These are phyloP conservation scores for Chorisops tibialis DNA, from an alignment of 2,888 invertebrate genomes.

Conservation along the genomic window DNA sequence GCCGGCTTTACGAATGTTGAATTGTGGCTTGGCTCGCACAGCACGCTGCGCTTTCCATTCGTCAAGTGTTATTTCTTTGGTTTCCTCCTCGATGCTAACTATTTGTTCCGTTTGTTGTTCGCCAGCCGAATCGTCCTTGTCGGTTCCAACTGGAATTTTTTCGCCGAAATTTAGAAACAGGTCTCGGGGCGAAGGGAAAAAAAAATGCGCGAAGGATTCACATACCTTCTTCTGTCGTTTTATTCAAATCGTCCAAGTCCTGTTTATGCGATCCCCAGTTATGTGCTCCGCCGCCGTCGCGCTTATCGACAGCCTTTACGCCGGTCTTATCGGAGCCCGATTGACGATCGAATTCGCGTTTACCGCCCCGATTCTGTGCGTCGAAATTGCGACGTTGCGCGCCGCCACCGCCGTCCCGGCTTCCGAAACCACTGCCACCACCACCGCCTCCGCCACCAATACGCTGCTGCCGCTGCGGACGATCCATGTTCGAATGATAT, in stretches of 20 bases:
- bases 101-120: constrained; percentile 50
- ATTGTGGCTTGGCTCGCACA: constrained; percentile 78
- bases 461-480: constrained; percentile 19
- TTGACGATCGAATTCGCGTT: constrained; percentile 79
- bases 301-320: constrained; percentile 89
- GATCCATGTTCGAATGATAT: constrained; percentile 12
- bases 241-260: constrained; percentile 65
- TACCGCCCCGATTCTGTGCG: constrained; percentile 46
- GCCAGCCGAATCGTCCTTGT: constrained; percentile 49
- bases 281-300: constrained; percentile 90
- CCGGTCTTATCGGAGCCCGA: constrained; percentile 95
- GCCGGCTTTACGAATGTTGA: constrained; percentile 88
- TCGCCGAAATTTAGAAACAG: background rate
- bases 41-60: constrained; percentile 89
- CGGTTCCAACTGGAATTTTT: constrained; percentile 36
- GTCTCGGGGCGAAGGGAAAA: background rate
- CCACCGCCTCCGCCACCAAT: constrained; percentile 37
- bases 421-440: constrained; percentile 40
- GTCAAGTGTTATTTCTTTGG: constrained; percentile 85
- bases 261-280: constrained; percentile 96
- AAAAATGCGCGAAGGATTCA: background rate
- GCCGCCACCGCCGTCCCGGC: constrained; percentile 45
- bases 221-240: constrained; percentile 40
- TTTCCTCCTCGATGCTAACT: constrained; percentile 66
- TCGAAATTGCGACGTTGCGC: constrained; percentile 37